Conservation (phyloP, 2,113 vertebrate species). For the Prolemur simus region DNA sequence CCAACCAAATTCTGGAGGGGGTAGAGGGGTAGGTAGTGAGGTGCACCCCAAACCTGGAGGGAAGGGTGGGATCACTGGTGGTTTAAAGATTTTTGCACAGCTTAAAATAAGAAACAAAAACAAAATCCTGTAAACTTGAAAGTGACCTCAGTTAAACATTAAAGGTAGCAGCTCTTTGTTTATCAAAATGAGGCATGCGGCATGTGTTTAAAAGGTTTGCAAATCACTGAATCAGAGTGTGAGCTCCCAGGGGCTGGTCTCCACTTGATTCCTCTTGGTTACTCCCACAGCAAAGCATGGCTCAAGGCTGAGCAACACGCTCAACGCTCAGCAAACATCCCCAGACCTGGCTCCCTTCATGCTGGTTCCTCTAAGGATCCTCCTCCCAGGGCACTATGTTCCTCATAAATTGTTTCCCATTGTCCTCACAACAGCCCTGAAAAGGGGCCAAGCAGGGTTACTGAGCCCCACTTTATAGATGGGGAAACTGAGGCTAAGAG, state of each 20-base stretch:
- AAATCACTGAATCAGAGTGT: not conserved
- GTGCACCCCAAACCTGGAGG: not conserved
- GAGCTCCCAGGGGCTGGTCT: not conserved
- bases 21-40: not conserved
- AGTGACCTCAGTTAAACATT: conserved; percentile 42
- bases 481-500: not conserved
- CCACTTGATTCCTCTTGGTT: not conserved
- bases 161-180: conserved; percentile 8
- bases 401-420: not conserved
- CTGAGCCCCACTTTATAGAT: not conserved
- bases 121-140: not conserved
- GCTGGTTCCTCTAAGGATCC: not conserved
- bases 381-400: not conserved
- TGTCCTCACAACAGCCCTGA: not conserved
- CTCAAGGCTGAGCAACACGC: not conserved
- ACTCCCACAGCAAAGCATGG: not conserved
- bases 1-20: not conserved
- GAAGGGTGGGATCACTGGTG: not conserved
- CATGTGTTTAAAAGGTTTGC: not conserved
- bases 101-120: conserved; percentile 43
- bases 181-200: not conserved
- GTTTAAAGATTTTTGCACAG: conserved; percentile 1
- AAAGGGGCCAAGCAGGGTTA: not conserved
- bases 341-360: not conserved
- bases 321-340: not conserved